Evolutionary conservation across 2,888 invertebrate genomes (phyloP), one percentile per base, ranked within the genome.

Genomic region (Rhagonycha fulva): DNA sequence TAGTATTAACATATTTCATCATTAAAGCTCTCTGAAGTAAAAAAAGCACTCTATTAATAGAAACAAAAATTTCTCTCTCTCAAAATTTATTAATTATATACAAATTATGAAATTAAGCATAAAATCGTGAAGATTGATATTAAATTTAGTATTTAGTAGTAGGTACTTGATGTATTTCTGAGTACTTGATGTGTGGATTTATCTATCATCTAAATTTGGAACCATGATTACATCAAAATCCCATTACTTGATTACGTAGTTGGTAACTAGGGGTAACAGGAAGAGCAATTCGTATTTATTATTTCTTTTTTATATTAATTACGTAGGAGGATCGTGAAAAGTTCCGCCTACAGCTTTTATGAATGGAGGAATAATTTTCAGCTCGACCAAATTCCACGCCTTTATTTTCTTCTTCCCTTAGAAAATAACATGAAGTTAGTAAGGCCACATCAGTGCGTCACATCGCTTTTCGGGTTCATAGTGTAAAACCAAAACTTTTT

Each of bases 331-430:
- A 71, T 74, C 78, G 30, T 60, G 14, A 26, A 71, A 71, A 78
- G 66, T 72, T 77, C 74, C 70, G 78, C 80, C 78, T 66, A 24
- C 63, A 77, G 26, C 67, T 66, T 68, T 70, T 70, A 32, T 67
- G 78, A 72, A 74, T 80, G 74, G 77, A 80, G 80, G 78, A 80
- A 75, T 76, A 61, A 69, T 66, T 63, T 68, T 62, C 32, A 67
- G 71, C 71, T 76, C 71, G 68, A 72, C 30, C 32, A 66, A 68
- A 62, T 62, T 74, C 76, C 73, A 72, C 79, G 79, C 79, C 79
- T 76, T 63, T 70, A 70, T 63, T 71, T 72, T 72, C 60, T 66
- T 76, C 32, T 71, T 70, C 72, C 61, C 75, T 66, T 70, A 68
- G 62, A 63, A 78, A 78, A 75, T 75, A 73, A 74, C 63, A 26